Evolutionary conservation across 2,113 vertebrate species (phyloP), one percentile per base, ranked within the genome.

Genomic region (Xenopus laevis): DNA sequence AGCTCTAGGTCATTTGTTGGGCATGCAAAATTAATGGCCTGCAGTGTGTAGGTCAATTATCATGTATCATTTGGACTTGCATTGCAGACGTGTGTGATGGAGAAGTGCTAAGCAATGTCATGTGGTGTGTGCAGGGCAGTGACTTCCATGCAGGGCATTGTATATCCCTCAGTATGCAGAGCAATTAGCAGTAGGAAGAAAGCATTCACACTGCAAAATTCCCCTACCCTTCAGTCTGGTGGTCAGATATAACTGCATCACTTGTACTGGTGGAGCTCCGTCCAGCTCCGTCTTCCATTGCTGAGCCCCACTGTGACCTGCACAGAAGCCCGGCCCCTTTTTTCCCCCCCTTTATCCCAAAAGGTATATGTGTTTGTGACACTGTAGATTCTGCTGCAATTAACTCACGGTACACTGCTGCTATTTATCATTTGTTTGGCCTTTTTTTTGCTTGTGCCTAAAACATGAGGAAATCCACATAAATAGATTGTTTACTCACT

Each of bases 261-360:
- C 65, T 47, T 74, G 6, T 9, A 40, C 33, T 13, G n/a, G 55
- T 12, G 65, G 44, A 66, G 71, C 50, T 44, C 17, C 33, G 27
- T 21, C 10, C 27, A 63, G 60, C 71, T 64, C 55, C 21, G 44
- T 61, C 65, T 75, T 75, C 65, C 65, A 61, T 60, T 61, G 33
- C 46, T 46, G n/a, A 3, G 50, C 27, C 61, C 4, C 18, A 4
- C 1, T 17, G 33, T 8, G 9, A 17, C 13, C 45, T 5, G 20
- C 11, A 52, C 40, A 5, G 15, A 7, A 3, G 20, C 21, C 10
- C 11, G 20, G 18, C 44, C 33, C 13, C 46, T 11, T 47, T 12
- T 11, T 17, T 18, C 23, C 62, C 53, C 62, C 53, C 44, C 21
- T 55, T 60, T 10, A 60, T 20, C 62, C 9, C 2, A 21, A 13